Percentiles rank a stretch among this genome's conserved stretches.
Conservation (phyloP, 1,140 invertebrate species). For the Atta texana region DNA sequence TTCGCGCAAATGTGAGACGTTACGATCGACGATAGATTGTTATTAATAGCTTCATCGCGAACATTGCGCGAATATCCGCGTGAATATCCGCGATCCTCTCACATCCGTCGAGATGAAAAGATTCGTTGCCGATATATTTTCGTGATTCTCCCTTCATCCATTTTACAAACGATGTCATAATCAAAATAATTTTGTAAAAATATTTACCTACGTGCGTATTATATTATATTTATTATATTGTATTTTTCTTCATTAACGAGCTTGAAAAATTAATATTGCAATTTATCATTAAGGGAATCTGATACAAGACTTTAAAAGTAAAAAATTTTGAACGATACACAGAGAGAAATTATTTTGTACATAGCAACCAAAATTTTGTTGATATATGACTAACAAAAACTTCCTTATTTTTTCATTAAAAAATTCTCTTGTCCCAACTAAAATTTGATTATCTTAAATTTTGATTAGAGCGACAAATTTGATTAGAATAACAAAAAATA, state of each 20-base stretch:
- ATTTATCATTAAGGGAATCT: not conserved
- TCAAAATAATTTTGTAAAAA: not conserved
- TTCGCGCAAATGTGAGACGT: slow-evolving; percentile 38
- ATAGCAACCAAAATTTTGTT: no score
- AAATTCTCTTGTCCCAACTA: no score
- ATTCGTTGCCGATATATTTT: slow-evolving; percentile 48
- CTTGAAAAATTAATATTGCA: not conserved
- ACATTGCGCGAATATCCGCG: slow-evolving; percentile 19
- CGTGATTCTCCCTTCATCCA: not conserved
- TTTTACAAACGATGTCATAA: not conserved
- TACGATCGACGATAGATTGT: slow-evolving; percentile 41
- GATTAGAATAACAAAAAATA: no score
- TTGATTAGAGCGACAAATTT: no score
- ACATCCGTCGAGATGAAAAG: slow-evolving; percentile 57
- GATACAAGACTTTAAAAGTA: not conserved
- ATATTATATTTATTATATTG: not conserved
- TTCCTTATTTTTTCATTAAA: no score
- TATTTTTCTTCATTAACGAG: not conserved
- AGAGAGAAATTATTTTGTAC: no score
- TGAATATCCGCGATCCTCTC: slow-evolving; percentile 63
- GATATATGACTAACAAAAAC: no score
- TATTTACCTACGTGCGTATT: not conserved
- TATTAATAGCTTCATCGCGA: slow-evolving; percentile 50
- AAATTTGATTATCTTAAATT: no score
- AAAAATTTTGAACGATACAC: not conserved